A percentile compares a stretch with the other conserved stretches of the same genome.
Evolutionary conservation across 2,888 invertebrate species (phyloP).

Genomic region (Calameuta pallipes): DNA sequence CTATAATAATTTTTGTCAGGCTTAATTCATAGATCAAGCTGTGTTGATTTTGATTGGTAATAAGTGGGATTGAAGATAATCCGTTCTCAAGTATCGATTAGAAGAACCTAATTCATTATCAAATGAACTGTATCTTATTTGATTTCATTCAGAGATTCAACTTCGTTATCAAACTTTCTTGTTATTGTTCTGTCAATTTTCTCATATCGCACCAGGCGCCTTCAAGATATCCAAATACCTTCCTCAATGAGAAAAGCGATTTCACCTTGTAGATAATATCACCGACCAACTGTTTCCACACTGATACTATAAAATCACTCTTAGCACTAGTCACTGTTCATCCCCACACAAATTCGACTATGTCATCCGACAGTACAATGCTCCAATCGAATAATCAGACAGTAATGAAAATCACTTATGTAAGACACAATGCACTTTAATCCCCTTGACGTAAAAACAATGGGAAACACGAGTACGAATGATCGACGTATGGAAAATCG

Average conservation of each 20-base stretch:
- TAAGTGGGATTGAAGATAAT: neutral
- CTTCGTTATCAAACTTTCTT: neutral
- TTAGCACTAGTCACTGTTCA: neutral
- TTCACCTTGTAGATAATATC: neutral
- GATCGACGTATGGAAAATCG: neutral
- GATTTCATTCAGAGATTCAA: neutral
- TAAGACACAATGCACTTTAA: neutral
- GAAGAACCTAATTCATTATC: neutral
- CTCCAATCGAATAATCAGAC: neutral
- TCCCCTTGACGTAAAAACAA: neutral
- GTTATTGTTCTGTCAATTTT: neutral
- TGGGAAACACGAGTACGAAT: neutral
- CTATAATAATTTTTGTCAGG: neutral
- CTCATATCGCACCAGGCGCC: neutral
- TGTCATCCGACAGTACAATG: neutral
- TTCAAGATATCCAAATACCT: neutral
- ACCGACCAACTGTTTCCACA: neutral
- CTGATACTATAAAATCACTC: neutral
- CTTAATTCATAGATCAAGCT: neutral
- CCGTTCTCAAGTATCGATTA: neutral
- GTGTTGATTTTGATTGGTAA: too few relatives aligned
- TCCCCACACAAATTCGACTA: neutral
- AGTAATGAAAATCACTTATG: neutral
- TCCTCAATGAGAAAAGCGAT: neutral
- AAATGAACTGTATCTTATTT: neutral